Base-by-base conservation (phyloP, 2,888 invertebrate species). In the Pharmacophagus antenor region DNA sequence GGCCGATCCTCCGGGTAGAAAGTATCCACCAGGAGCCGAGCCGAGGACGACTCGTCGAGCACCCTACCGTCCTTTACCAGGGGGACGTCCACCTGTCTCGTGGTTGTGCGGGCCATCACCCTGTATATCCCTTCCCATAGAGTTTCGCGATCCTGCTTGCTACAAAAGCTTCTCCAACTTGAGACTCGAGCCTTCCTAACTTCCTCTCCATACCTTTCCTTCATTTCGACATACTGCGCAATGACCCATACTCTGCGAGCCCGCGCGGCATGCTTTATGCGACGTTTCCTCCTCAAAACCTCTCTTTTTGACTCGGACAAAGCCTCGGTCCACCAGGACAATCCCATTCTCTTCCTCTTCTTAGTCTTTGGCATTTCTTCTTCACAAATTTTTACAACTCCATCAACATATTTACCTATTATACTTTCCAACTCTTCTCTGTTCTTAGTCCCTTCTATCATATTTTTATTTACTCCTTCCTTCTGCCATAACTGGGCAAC, bases 91-190 rank as follows among this genome's bases (percentile, higher is more conserved):
- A 18, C 46, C 18, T 46, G 46, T 20, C 18, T 17, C 10, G 17
- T 46, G 1, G 46, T 10, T 10, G 20, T 46, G 17, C 46, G 17
- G 2, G 18, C 46, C 8, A 46, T 46, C 8, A 46, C 18, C 20
- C 46, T 17, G 21, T 46, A 46, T 18, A 46, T 46, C 8, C 46
- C 46, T 46, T 46, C 46, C 21, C 46, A 46, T 2, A 46, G 10
- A 5, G 18, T 10, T 7, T 46, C 20, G 6, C 46, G 17, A 20
- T 46, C 21, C 10, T 46, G 46, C 7, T 10, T 20, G 20, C 7
- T 20, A 18, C 46, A 46, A n/a, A 10, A 46, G 18, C 2, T 46
- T 20, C 18, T 46, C 17, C 46, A 46, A 10, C 46, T 18, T 20
- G 17, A 18, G 17, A 46, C 10, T 20, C 20, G 17, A 10, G 46